Evolutionary conservation across 1,140 invertebrate species (phyloP), one percentile per base, ranked within the genome.

Genomic region (Eurosta solidaginis): DNA sequence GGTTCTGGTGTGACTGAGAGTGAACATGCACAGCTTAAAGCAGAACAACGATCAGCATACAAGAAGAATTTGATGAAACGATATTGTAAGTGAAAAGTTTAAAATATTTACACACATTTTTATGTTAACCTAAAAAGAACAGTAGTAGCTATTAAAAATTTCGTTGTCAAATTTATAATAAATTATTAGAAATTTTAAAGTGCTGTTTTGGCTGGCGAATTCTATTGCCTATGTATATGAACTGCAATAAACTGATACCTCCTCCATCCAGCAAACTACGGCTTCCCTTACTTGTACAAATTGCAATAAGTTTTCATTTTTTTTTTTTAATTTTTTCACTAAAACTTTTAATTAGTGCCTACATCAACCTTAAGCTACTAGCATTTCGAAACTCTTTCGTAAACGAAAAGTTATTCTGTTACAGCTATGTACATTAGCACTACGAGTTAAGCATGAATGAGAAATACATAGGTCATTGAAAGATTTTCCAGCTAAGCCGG

Each of bases 21-120:
- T 74, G 89, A 74, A 88, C 89, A 50, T 91, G 92, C 83, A 92
- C 92, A 81, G 91, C 78, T 83, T 27, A 87, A 85, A 87, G 88
- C 80, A 84, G 90, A 90, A 76, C 89, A 89, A 77, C 87, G 89
- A 80, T 94, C 95, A 84, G 93, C 94, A 25, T 96, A 95, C 90
- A 96, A 96, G 90, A 96, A 96, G 88, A 94, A 92, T 84, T 91
- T 96, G 82, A 95, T 96, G 91, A 94, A 93, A 89, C 91, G 95
- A 91, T 96, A 95, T 90, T 92, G 94, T 96, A 93, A 96, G 94
- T 94, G 45, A n/a, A 33, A 25, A 68, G 29, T 10, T 45, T 59
- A 14, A 36, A 33, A 49, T 17, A n/a, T n/a, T n/a, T n/a, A 25
- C 33, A 59, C 2, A 22, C 25, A 74, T 10, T 74, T 44, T 9